These are phyloP conservation scores for Sialis lutaria DNA, from an alignment of 2,888 invertebrate genomes.

Conservation along the genomic window DNA sequence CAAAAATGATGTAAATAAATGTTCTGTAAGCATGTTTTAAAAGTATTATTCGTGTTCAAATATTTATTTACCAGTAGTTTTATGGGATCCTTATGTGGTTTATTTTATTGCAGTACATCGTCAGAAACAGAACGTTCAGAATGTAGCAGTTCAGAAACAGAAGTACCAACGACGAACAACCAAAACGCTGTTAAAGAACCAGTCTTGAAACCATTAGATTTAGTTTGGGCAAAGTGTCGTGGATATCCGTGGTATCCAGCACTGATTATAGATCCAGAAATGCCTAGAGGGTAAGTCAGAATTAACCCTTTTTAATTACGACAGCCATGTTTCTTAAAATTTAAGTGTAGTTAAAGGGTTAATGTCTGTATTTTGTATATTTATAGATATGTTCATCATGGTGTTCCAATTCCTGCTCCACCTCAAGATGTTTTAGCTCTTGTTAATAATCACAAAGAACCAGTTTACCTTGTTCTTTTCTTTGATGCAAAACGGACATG, in stretches of 20 bases:
- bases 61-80: background rate
- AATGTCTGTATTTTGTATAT: too few species aligned
- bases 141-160: background rate
- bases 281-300: conserved; percentile 48
- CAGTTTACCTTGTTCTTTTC: conserved; percentile 79
- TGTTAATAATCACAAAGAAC: conserved; percentile 64
- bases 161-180: conserved; percentile 2
- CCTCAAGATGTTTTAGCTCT: conserved; percentile 80
- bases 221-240: conserved; percentile 94
- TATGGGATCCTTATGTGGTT: background rate
- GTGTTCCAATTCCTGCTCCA: conserved; percentile 86
- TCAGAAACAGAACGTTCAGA: conserved; percentile 8
- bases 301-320: too few species aligned
- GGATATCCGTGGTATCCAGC: conserved; percentile 98
- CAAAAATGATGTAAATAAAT: too few species aligned
- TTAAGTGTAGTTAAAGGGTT: too few species aligned
- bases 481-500: conserved; percentile 93
- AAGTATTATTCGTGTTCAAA: background rate
- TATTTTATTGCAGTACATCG: conserved; percentile 11
- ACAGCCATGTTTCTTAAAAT: too few species aligned
- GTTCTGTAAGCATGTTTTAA: background rate
- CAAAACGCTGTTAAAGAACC: conserved; percentile 13
- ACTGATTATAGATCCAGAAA: conserved; percentile 84
- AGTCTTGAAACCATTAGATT: conserved; percentile 63
- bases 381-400: conserved; percentile 59